These are phyloP conservation scores for Agrochola lota DNA, from an alignment of 2,888 invertebrate genomes.

Conservation along the genomic window DNA sequence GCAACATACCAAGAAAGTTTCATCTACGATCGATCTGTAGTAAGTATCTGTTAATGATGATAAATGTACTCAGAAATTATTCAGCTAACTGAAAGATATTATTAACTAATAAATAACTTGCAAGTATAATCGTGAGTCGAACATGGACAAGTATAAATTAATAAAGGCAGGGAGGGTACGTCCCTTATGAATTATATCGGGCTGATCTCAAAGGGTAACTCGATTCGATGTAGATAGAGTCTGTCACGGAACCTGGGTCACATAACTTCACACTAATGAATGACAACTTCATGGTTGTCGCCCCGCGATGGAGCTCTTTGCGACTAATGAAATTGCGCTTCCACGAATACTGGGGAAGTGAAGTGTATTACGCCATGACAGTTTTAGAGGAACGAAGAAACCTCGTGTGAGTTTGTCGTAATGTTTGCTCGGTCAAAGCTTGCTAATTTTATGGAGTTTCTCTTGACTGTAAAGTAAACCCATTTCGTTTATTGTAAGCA, in stretches of 20 bases:
- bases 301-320: slow-evolving; percentile 76
- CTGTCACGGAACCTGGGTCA: slow-evolving; percentile 70
- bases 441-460: slow-evolving; percentile 13
- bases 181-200: slow-evolving; percentile 56
- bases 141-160: slow-evolving; percentile 42
- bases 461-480: not conserved
- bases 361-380: slow-evolving; percentile 67
- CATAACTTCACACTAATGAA: slow-evolving; percentile 82
- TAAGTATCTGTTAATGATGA: slow-evolving; percentile 24
- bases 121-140: slow-evolving; percentile 17
- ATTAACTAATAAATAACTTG: slow-evolving; percentile 6
- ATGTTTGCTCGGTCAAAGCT: slow-evolving; percentile 35
- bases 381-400: slow-evolving; percentile 55
- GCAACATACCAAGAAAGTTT: slow-evolving; percentile 13
- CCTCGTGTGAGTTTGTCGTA: slow-evolving; percentile 40
- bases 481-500: not conserved
- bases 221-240: slow-evolving; percentile 69
- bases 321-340: slow-evolving; percentile 84
- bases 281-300: slow-evolving; percentile 79
- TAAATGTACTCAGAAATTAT: slow-evolving; percentile 26
- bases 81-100: slow-evolving; percentile 14
- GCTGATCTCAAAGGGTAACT: slow-evolving; percentile 73
- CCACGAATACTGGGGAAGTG: slow-evolving; percentile 69
- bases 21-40: not conserved
- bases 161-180: slow-evolving; percentile 45